Percentiles rank a stretch among this genome's conserved stretches.
These are phyloP conservation scores for Drosophila lacteicornis DNA, from an alignment of 1,140 invertebrate genomes.

Conservation along the genomic window DNA sequence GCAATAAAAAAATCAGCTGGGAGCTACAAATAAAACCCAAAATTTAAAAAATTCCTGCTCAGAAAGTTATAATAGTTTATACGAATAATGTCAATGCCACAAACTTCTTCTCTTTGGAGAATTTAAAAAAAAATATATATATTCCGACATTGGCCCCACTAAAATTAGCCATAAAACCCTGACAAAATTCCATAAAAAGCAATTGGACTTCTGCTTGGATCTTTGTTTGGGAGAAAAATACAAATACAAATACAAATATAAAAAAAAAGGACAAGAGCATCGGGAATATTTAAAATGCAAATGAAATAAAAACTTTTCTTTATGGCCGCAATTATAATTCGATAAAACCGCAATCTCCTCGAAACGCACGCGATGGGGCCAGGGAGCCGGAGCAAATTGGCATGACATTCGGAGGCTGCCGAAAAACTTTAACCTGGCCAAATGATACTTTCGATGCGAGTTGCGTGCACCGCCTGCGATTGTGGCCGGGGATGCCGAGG, in stretches of 20 bases:
- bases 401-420: slow-evolving; percentile 40
- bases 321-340: slow-evolving; percentile 54
- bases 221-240: neutral
- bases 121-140: too few species aligned
- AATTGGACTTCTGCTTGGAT: slow-evolving; percentile 1
- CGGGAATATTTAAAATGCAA: slow-evolving; percentile 47
- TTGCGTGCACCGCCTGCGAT: slow-evolving; percentile 44
- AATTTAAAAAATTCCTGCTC: too few species aligned
- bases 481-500: slow-evolving; percentile 9
- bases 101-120: neutral
- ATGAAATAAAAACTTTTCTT: slow-evolving; percentile 49
- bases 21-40: neutral
- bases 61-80: neutral
- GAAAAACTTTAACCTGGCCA: slow-evolving; percentile 61
- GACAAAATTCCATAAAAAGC: slow-evolving; percentile 9
- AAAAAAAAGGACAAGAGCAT: slow-evolving; percentile 10
- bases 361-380: slow-evolving; percentile 24
- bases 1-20: neutral
- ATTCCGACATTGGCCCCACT: neutral
- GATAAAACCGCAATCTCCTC: slow-evolving; percentile 46
- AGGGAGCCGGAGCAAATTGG: slow-evolving; percentile 43
- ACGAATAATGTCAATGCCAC: too few species aligned
- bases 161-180: slow-evolving; percentile 7
- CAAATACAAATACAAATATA: neutral
- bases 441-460: slow-evolving; percentile 52